Base-by-base conservation (phyloP, 2,113 vertebrate species). In the Mormoops blainvillei region DNA sequence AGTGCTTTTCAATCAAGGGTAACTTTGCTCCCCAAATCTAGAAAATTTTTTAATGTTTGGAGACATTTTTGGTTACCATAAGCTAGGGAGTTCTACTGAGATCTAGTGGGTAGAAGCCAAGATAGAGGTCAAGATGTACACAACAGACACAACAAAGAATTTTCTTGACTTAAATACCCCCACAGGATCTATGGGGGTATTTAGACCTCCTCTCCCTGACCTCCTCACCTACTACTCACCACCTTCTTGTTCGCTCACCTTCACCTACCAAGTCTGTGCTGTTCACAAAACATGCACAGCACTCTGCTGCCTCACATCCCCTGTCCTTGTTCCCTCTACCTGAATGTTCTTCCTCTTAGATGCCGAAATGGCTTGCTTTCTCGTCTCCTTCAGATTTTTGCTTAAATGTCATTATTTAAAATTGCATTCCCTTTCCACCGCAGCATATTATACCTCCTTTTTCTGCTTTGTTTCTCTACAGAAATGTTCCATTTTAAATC, bases 321-420 rank as follows among this genome's bases (percentile, higher is more conserved):
- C 48, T 56, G 19, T 19, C n/a, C 31, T 86, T 94, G 31, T 50
- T 48, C 77, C 58, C 20, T 50, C 52, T 73, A 50, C 63, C 43
- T 71, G 16, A 92, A 73, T 67, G 12, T 78, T 28, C 38, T 63
- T 84, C 31, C 31, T 67, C 56, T 84, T 28, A 84, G 84, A 41
- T 68, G 54, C 0, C 3, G 4, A 73, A 16, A 89, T 38, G 26
- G 26, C 24, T 93, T 7, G 43, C 45, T 82, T 94, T 83, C 82
- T 91, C 68, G 81, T 52, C 76, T 58, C 41, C 58, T 48, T 94
- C 58, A 74, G 41, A 87, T 68, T 73, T 94, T 18, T 94, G 68
- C 50, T 92, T 78, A 92, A 76, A 67, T 73, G 43, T 13, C 84
- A 54, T 45, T 45, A 70, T 67, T 84, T 92, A 94, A 87, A 96